Conservation (phyloP, 2,113 vertebrate genomes). For the Microcebus murinus region DNA sequence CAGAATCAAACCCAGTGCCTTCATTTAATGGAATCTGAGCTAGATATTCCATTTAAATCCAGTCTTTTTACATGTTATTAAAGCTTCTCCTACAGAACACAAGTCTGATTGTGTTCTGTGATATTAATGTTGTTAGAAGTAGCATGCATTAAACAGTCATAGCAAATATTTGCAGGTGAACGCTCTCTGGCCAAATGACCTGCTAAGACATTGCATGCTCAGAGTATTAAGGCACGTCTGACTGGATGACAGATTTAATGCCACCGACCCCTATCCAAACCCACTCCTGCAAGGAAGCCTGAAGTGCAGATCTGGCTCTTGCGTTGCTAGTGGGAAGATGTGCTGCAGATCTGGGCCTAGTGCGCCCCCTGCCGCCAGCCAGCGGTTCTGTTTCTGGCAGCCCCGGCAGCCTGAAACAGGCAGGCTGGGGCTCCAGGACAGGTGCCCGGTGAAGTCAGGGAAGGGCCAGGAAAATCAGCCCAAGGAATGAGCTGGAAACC, state of each 20-base stretch:
- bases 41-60: background rate
- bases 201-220: background rate
- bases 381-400: background rate
- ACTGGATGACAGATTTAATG: background rate
- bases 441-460: background rate
- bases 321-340: rapidly evolving
- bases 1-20: background rate
- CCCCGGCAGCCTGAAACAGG: no score
- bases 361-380: background rate
- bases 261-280: background rate
- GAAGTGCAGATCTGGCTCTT: background rate
- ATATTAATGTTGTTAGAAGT: background rate
- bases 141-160: background rate
- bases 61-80: no score
- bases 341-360: background rate
- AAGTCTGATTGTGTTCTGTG: background rate
- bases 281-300: background rate
- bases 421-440: rapidly evolving
- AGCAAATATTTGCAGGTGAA: rapidly evolving
- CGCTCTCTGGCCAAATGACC: background rate
- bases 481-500: background rate
- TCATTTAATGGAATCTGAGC: background rate
- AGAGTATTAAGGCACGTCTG: background rate
- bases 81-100: background rate
- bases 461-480: background rate